Evolutionary conservation across 2,113 vertebrate genomes (phyloP), one percentile per base, ranked within the genome.

Genomic region (Spea multiplicata): DNA sequence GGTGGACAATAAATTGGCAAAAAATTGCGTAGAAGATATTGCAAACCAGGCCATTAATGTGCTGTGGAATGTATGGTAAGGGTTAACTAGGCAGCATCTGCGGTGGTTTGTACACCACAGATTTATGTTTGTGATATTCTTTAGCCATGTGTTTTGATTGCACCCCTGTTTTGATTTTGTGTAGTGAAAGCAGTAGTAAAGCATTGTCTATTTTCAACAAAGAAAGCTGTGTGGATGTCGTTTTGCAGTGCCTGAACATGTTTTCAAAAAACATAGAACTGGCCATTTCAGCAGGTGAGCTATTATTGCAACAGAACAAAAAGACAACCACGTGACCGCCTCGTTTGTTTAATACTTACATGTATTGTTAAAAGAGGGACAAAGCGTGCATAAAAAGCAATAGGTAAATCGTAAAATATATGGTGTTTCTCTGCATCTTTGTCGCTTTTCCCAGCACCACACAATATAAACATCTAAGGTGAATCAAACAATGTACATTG

Each of bases 41-140:
- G 95, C 94, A 77, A 95, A 95, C 2, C 96, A 99, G 83, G 95
- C 96, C 4, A 86, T 99, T 78, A 95, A 98, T 66, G 86, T 99
- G 5, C 91, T 99, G 61, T 99, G 96, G 96, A 99, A 99, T 84
- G 87, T 99, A 0, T 99, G 97, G 97, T 99, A 85, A 94, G 92
- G 13, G 13, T 57, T 12, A 4, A 50, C 16, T 74, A 30, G 30
- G 30, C 30, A 30, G 30, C 30, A 30, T 30, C 30, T 30, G 30
- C 30, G 1, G 30, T 30, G 1, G 1, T 1, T 2, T 30, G 2
- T 30, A 30, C 30, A 30, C 30, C 1, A 30, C 30, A 30, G 2
- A 30, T 30, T 30, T 30, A 2, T 30, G 30, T 30, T 30, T 30
- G 30, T 30, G 30, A 30, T 30, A 2, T 30, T 30, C 30, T 30